Evolutionary conservation across 2,888 invertebrate species (phyloP), one percentile per base, ranked within the genome.

Genomic region (Nomada ferruginata): DNA sequence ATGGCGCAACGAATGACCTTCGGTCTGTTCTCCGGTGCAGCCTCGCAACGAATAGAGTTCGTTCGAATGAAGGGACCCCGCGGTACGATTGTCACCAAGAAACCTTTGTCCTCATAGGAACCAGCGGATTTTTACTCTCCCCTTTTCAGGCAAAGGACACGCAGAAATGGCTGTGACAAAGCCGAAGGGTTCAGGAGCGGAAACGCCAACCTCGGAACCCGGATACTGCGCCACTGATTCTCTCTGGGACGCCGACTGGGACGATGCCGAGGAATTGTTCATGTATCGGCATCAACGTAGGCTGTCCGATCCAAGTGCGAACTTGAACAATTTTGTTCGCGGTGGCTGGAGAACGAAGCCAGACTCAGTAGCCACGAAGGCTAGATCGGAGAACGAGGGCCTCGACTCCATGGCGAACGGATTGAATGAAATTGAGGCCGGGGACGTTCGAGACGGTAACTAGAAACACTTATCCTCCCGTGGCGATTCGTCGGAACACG

Each of bases 121-220:
- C 23, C 15, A 2, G 42, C 13, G 2, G n/a, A 20, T 13, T 4
- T 55, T n/a, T 15, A 53, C 10, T 2, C 15, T 36, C 36, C 15
- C 29, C 2, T 0, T 47, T 7, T 66, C 61, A 93, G 93, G 93
- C 20, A 99, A 98, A 94, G 98, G 98, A 0, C 98, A 98, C 94
- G 99, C 99, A 0, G 99, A 99, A 95, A 98, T 99, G 97, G 99
- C 99, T 1, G 98, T 98, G 66, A 97, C 97, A n/a, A 96, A 98
- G 91, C 97, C 98, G 42, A 97, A 97, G 93, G 97, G 97, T 90
- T 97, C 97, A 20, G 99, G 99, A 0, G 97, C 97, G 2, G 99
- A 99, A 94, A 99, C 99, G 18, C 99, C 99, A 26, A 97, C 97
- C 76, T 98, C 98, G 23, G 99, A 99, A 94, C 98, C 97, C 78